These are phyloP conservation scores for Benthosema pterotum DNA, from an alignment of 2,797 vertebrate genomes.

Conservation along the genomic window DNA sequence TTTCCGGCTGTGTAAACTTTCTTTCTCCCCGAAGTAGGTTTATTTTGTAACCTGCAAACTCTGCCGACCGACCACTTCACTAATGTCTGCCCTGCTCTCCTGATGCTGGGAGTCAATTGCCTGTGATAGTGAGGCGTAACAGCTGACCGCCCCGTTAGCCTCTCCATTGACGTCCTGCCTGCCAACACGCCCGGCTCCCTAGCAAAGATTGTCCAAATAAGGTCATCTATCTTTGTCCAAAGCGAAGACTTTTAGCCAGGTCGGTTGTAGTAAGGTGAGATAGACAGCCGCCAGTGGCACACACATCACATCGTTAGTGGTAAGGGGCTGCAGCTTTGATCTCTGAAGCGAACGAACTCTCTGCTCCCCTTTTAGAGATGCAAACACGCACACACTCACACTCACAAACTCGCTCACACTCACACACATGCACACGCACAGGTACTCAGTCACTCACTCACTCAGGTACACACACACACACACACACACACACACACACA, in stretches of 20 bases:
- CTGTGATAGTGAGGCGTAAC: conserved; percentile 18
- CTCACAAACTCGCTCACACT: background rate
- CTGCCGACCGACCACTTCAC: background rate
- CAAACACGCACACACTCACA: background rate
- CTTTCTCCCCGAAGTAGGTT: background rate
- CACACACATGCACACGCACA: background rate
- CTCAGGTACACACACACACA: too few relatives aligned
- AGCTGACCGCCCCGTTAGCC: conserved; percentile 19
- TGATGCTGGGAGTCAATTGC: background rate
- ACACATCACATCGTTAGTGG: conserved; percentile 42
- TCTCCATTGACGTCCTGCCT: conserved; percentile 38
- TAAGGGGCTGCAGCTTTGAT: conserved; percentile 60
- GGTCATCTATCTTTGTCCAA: conserved; percentile 47
- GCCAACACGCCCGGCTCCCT: conserved; percentile 30
- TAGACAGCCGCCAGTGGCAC: conserved; percentile 37
- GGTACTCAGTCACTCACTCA: too few relatives aligned
- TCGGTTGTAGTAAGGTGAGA: conserved; percentile 36
- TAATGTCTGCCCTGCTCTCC: background rate
- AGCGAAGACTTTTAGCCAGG: conserved; percentile 49
- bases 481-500: conserved; percentile 7
- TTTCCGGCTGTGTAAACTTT: background rate
- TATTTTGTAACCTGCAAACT: conserved; percentile 3
- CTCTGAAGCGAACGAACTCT: conserved; percentile 53
- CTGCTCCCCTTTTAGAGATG: conserved; percentile 6
- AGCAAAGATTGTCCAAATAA: conserved; percentile 35